Evolutionary conservation across 1,140 invertebrate genomes (phyloP), one percentile per base, ranked within the genome.

Genomic region (Mamestra configurata): DNA sequence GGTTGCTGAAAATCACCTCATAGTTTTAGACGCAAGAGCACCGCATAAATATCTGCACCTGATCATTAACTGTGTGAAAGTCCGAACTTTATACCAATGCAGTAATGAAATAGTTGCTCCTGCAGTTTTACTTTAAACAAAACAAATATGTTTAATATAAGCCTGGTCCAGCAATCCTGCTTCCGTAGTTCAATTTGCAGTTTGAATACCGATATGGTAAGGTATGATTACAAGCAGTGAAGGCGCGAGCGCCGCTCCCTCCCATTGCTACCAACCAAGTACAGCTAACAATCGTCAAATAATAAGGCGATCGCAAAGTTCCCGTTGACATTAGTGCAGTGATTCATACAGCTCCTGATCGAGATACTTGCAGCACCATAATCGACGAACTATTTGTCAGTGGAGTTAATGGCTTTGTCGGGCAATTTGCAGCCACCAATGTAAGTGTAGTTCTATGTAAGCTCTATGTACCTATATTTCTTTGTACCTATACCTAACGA

Each of bases 161-260:
- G 31, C 53, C 43, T 49, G 49, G 24, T 37, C 49, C 68, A 35
- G 43, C 6, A 71, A n/a, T 70, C 66, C 8, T 49, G 13, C n/a
- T 51, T 15, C 13, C 6, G 43, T 22, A 13, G 51, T 37, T 24
- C 59, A 77, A 68, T 77, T 77, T 77, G 43, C 59, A 64, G 71
- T 49, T 68, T 40, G 37, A 20, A 78, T 37, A 75, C 70, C 37
- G 31, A 57, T 72, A 71, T 77, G 79, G 79, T 66, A 80, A 73
- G 22, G 53, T 46, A 72, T 59, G 46, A 70, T 53, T 46, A 68
- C 55, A 53, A 77, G 13, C 43, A 49, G 43, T 15, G 37, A 31
- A 40, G 20, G 51, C 70, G 15, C 43, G 18, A 40, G 20, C 22
- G 24, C 46, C 6, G n/a, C 27, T 11, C 70, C 27, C 70, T 72